Evolutionary conservation across 2,113 vertebrate genomes (phyloP).

Genomic region (Eidolon helvum): DNA sequence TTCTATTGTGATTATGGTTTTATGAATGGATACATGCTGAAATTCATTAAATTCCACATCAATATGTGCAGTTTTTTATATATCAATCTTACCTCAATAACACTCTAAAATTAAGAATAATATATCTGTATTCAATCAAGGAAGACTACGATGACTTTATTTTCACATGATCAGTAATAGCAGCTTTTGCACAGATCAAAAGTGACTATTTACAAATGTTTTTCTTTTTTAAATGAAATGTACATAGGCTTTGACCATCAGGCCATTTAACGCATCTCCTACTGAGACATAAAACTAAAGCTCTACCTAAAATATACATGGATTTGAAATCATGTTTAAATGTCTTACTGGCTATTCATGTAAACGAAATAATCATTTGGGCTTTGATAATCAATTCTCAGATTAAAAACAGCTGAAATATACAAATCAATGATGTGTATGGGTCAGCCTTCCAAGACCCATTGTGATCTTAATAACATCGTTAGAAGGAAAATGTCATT

Average conservation of each 20-base stretch:
- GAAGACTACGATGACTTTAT: neutral
- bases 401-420: conserved; percentile 5
- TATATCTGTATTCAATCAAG: neutral
- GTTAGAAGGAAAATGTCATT: conserved; percentile 36
- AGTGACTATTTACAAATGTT: neutral
- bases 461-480: conserved; percentile 28
- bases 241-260: neutral
- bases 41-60: neutral
- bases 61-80: neutral
- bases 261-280: neutral
- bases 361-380: conserved; percentile 28
- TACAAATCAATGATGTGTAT: neutral
- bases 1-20: neutral
- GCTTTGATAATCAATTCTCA: conserved; percentile 32
- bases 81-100: neutral
- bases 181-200: neutral
- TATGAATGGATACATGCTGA: neutral
- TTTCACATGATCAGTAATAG: neutral
- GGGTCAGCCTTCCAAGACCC: neutral
- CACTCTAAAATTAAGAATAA: neutral
- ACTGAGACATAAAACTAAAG: neutral
- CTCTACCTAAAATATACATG: neutral
- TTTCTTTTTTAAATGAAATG: neutral
- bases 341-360: neutral
- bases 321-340: neutral